Evolutionary conservation across 2,113 vertebrate species (phyloP).

Genomic region (Ceyx melanurus): DNA sequence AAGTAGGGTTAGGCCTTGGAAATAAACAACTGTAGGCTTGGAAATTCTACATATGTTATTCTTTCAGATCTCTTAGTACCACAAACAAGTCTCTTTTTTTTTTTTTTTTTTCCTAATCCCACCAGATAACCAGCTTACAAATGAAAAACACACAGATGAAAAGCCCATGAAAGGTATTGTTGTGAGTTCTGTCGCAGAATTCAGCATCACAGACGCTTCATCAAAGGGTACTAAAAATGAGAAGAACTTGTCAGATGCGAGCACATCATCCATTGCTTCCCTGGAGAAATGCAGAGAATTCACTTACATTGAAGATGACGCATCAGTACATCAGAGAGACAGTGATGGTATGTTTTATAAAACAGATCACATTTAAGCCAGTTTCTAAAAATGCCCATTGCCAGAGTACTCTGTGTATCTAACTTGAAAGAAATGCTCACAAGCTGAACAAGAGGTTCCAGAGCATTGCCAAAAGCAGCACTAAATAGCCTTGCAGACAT

Average conservation of each 20-base stretch:
- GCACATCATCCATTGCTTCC: slow-evolving; percentile 75
- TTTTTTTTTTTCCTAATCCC: neutral
- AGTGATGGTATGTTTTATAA: slow-evolving; percentile 77
- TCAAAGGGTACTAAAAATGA: slow-evolving; percentile 74
- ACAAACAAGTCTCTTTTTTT: neutral
- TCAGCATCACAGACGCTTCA: slow-evolving; percentile 75
- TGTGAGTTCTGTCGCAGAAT: slow-evolving; percentile 76
- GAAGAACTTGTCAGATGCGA: slow-evolving; percentile 75
- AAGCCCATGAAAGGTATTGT: slow-evolving; percentile 74
- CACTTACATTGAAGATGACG: slow-evolving; percentile 77
- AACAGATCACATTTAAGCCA: slow-evolving; percentile 25
- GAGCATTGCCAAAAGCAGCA: slow-evolving; percentile 40
- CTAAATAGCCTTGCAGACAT: slow-evolving; percentile 31
- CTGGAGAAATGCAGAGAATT: slow-evolving; percentile 80
- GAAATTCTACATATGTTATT: slow-evolving; percentile 43
- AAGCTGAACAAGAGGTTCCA: slow-evolving; percentile 47
- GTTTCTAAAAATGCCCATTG: slow-evolving; percentile 64
- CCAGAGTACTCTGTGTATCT: slow-evolving; percentile 49
- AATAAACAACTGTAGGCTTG: slow-evolving; percentile 15
- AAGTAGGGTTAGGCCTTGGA: neutral
- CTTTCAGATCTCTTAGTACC: slow-evolving; percentile 22
- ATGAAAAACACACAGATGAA: slow-evolving; percentile 75
- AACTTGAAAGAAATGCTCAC: slow-evolving; percentile 20
- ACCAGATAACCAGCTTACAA: slow-evolving; percentile 77
- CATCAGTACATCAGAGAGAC: slow-evolving; percentile 76